phyloP scores from a whole-genome alignment of 2,888 invertebrate species.

The Nephrotoma guestfalica region DNA sequence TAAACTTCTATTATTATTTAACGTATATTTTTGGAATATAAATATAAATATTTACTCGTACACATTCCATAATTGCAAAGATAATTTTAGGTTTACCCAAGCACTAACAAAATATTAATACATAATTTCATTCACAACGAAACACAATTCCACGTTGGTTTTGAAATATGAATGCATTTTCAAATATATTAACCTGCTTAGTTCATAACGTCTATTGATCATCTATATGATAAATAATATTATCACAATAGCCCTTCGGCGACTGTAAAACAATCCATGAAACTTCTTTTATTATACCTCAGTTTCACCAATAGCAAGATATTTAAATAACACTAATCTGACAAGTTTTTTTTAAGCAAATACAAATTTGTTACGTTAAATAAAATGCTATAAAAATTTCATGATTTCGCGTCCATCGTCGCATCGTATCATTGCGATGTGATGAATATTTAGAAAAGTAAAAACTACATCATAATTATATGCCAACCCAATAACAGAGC shows the following conservation, averaged over 20 bases:
- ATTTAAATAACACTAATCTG: not conserved
- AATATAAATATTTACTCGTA: too few species aligned
- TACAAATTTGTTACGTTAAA: not conserved
- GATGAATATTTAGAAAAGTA: not conserved
- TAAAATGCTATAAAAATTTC: not conserved
- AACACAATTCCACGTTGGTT: not conserved
- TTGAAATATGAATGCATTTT: not conserved
- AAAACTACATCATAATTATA: not conserved
- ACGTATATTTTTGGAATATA: too few species aligned
- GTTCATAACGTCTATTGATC: not conserved
- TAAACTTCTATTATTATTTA: too few species aligned
- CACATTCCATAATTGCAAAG: too few species aligned
- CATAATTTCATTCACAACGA: too few species aligned
- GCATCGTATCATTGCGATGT: not conserved
- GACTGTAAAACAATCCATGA: not conserved
- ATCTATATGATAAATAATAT: not conserved
- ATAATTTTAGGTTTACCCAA: too few species aligned
- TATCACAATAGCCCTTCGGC: not conserved
- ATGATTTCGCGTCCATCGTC: not conserved
- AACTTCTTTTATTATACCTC: not conserved
- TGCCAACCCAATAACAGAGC: too few species aligned
- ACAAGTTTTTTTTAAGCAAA: not conserved
- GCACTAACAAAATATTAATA: too few species aligned
- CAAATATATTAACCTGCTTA: not conserved
- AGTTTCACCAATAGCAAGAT: not conserved